A percentile compares a stretch with the other conserved stretches of the same genome.
phyloP scores from a whole-genome alignment of 1,140 invertebrate species.

The Chlorops oryzae region DNA sequence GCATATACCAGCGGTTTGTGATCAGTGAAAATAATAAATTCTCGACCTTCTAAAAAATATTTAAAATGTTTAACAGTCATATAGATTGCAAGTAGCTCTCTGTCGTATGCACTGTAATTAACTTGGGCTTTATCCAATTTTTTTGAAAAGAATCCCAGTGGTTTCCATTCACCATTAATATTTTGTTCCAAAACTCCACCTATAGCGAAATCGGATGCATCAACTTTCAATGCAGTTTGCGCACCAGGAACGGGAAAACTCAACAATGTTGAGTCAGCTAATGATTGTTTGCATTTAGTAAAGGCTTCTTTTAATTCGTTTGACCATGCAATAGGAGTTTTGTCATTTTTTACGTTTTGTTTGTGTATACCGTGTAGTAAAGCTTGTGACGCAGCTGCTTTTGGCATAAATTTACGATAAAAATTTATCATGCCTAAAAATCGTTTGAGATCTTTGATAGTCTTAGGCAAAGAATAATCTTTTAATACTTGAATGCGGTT shows the following conservation, averaged over 20 bases:
- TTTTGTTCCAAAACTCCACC: conserved; percentile 22
- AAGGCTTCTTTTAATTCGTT: conserved; percentile 19
- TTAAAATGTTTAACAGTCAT: conserved; percentile 31
- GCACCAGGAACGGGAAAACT: background rate
- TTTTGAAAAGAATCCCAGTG: conserved; percentile 30
- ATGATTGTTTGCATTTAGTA: conserved; percentile 18
- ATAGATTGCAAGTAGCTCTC: conserved; percentile 40
- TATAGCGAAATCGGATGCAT: conserved; percentile 19
- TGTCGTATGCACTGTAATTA: conserved; percentile 38
- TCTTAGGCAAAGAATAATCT: background rate
- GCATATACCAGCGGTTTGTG: conserved; percentile 46
- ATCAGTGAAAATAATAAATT: conserved; percentile 41
- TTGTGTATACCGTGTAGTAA: background rate
- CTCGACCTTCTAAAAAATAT: conserved; percentile 33
- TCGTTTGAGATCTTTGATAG: background rate
- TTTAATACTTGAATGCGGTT: background rate
- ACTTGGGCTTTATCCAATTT: conserved; percentile 18
- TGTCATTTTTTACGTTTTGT: conserved; percentile 17
- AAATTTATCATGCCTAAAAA: conserved; percentile 30
- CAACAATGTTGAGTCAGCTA: conserved; percentile 19
- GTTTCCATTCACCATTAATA: conserved; percentile 17
- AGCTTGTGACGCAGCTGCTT: background rate
- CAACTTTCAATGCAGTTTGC: background rate
- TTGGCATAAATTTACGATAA: conserved; percentile 1
- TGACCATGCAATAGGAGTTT: conserved; percentile 22